These are phyloP conservation scores for Ifrita kowaldi DNA, from an alignment of 2,113 vertebrate species.

Conservation along the genomic window DNA sequence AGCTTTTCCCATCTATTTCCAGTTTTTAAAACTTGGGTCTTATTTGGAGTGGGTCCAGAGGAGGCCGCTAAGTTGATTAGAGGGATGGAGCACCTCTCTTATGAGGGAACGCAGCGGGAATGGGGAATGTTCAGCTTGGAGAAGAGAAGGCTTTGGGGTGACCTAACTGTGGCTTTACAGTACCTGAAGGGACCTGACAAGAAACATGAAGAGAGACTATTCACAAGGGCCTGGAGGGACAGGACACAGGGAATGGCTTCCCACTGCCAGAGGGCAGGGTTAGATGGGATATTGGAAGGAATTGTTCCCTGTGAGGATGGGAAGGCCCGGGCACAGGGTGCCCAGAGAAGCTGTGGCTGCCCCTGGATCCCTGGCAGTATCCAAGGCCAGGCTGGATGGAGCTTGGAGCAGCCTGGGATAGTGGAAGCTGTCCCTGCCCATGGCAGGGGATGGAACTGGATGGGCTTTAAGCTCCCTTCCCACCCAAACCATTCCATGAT, in stretches of 20 bases:
- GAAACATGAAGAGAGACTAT: background rate
- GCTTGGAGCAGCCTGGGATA: accelerated
- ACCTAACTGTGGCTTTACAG: background rate
- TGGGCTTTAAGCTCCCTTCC: background rate
- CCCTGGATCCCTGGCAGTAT: background rate
- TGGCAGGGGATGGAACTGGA: background rate
- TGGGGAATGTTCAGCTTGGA: background rate
- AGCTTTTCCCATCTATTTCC: background rate
- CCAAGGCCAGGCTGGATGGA: accelerated
- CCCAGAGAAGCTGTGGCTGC: background rate
- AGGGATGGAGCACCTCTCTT: background rate
- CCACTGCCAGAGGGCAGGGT: accelerated
- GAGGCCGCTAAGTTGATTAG: background rate
- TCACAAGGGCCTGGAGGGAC: background rate
- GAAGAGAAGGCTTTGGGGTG: background rate
- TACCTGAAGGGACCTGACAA: background rate
- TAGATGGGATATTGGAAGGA: background rate
- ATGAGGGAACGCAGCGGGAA: background rate
- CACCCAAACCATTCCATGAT: background rate
- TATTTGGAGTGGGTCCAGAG: background rate
- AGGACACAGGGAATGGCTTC: background rate
- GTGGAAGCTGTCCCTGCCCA: background rate
- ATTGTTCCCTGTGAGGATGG: accelerated
- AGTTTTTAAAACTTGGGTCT: background rate
- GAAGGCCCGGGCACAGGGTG: background rate